These are phyloP conservation scores for Rallus crepitans DNA, from an alignment of 2,797 vertebrate species.

Conservation along the genomic window DNA sequence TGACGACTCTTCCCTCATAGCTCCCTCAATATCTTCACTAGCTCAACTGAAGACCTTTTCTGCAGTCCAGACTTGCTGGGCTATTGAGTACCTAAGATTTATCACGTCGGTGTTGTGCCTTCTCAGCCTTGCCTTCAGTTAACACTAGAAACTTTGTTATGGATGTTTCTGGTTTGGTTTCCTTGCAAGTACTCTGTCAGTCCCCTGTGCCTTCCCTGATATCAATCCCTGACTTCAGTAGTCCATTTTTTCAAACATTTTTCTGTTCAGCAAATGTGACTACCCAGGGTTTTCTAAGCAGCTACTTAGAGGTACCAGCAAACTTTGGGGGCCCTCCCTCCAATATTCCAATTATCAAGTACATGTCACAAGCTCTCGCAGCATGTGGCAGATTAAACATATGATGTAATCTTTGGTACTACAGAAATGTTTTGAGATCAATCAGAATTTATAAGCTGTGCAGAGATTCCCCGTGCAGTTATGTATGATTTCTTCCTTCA, in stretches of 20 bases:
- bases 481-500: not conserved
- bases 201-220: not conserved
- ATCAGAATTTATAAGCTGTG: not conserved
- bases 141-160: accelerated
- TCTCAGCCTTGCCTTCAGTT: not conserved
- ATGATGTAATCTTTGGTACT: not conserved
- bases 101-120: not conserved
- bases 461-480: not conserved
- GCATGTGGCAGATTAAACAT: not conserved
- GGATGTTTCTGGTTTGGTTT: not conserved
- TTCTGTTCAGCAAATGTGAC: not conserved
- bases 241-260: not conserved
- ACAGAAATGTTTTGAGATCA: not conserved
- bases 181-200: not conserved
- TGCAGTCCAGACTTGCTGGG: not conserved
- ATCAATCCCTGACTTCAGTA: not conserved
- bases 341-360: not conserved
- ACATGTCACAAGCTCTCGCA: not conserved
- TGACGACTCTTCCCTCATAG: not conserved
- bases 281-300: not conserved
- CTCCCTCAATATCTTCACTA: not conserved
- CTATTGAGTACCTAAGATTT: not conserved
- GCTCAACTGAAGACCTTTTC: not conserved
- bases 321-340: not conserved
- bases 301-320: not conserved